A percentile compares a stretch with the other conserved stretches of the same genome.
Evolutionary conservation across 2,888 invertebrate genomes (phyloP).

Genomic region (Erynnis tages): DNA sequence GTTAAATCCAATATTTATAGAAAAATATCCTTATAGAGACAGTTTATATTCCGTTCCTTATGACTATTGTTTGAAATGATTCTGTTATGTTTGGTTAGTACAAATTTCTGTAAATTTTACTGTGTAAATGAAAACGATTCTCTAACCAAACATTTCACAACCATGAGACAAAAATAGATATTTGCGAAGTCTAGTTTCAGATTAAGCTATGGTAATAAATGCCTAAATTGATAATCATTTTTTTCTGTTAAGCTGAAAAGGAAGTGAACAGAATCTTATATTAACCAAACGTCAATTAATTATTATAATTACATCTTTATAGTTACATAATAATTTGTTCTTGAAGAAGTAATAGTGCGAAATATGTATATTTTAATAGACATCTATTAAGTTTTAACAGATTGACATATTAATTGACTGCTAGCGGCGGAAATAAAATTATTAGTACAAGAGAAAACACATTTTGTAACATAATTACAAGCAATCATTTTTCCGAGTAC

Average conservation of each 20-base stretch:
- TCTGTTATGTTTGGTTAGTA: conserved; percentile 35
- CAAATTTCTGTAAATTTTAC: conserved; percentile 19
- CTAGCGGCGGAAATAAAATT: conserved; percentile 50
- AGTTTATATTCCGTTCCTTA: conserved; percentile 42
- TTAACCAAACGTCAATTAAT: conserved; percentile 20
- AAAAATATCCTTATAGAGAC: conserved; percentile 67
- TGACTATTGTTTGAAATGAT: conserved; percentile 38
- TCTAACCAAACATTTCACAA: conserved; percentile 24
- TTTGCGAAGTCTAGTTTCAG: background rate
- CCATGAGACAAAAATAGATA: conserved; percentile 9
- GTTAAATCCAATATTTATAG: conserved; percentile 62
- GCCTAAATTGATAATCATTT: no score
- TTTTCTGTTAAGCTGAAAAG: no score
- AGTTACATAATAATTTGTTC: conserved; percentile 27
- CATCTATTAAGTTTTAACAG: conserved; percentile 40
- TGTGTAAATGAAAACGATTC: background rate
- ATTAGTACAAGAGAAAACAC: no score
- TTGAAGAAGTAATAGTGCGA: conserved; percentile 36
- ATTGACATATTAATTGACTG: conserved; percentile 78
- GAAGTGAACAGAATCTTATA: conserved; percentile 21
- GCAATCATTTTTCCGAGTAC: background rate
- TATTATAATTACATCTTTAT: conserved; percentile 14
- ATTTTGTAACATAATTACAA: conserved; percentile 4
- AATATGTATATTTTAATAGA: conserved; percentile 35
- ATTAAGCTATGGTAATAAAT: background rate